Conservation (phyloP, 2,888 invertebrate species). For the Drosophila longiperda region DNA sequence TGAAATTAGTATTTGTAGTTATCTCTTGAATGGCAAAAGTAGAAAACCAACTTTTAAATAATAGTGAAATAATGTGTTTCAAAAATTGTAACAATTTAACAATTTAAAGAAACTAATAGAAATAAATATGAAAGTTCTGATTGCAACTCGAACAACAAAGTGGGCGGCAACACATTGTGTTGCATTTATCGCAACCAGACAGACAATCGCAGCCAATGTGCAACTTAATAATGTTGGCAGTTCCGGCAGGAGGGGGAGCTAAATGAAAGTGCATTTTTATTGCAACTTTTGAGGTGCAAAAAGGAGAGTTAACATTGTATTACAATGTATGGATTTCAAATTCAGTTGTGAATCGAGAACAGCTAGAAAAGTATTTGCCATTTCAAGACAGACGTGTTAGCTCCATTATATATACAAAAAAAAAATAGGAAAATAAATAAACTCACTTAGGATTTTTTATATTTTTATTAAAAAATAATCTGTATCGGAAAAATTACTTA, state of each 20-base stretch:
- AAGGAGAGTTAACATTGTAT: neutral
- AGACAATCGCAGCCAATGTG: constrained; percentile 18
- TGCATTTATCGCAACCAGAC: neutral
- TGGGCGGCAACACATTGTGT: neutral
- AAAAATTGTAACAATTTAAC: neutral
- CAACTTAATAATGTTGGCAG: constrained; percentile 31
- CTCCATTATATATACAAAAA: neutral
- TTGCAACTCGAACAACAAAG: neutral
- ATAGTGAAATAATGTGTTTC: neutral
- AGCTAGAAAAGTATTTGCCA: neutral
- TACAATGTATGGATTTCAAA: constrained; percentile 5
- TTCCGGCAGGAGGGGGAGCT: neutral
- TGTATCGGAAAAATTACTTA: neutral
- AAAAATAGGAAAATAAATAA: neutral
- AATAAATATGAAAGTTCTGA: neutral
- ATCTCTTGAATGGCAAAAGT: too few relatives aligned
- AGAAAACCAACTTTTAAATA: neutral
- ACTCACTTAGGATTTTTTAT: neutral
- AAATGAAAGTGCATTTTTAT: constrained; percentile 36
- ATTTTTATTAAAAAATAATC: too few relatives aligned
- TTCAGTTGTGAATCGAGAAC: neutral
- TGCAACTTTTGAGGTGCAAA: constrained; percentile 10
- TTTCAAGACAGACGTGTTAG: neutral
- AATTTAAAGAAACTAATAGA: neutral
- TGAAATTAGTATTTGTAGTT: neutral